phyloP scores from a whole-genome alignment of 2,113 vertebrate genomes.

The Steatornis caripensis region DNA sequence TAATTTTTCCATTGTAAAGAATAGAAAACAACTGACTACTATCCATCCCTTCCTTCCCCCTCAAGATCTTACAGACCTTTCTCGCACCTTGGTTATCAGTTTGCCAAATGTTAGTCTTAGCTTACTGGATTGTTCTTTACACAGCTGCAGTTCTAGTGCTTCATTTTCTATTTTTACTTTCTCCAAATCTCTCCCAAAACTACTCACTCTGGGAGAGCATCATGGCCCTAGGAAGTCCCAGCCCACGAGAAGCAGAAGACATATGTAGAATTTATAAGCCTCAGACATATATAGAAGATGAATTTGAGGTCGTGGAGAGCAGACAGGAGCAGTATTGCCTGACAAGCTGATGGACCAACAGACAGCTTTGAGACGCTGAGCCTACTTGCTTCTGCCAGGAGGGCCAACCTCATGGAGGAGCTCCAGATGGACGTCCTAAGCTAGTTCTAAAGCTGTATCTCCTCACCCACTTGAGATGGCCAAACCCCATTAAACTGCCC shows the following conservation, averaged over 20 bases:
- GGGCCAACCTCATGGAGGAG: not conserved
- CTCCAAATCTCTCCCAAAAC: not conserved
- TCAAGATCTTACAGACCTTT: not conserved
- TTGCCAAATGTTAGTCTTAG: not conserved
- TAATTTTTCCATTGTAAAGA: not conserved
- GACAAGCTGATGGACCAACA: not conserved
- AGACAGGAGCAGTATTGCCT: not conserved
- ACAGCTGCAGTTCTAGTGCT: not conserved
- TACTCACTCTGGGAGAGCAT: not conserved
- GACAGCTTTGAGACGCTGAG: not conserved
- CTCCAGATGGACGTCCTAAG: not conserved
- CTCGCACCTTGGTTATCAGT: not conserved
- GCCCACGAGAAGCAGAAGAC: not conserved
- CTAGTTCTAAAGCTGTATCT: not conserved
- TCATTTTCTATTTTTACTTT: not conserved
- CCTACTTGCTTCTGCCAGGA: not conserved
- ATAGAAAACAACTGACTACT: not conserved
- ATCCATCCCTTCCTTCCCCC: not conserved
- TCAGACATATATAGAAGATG: fast-evolving
- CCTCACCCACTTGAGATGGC: fast-evolving
- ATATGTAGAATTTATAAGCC: not conserved
- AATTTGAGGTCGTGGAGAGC: not conserved
- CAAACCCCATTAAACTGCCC: not conserved
- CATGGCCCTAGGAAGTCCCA: not conserved
- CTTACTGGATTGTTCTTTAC: not conserved